phyloP scores from a whole-genome alignment of 2,113 vertebrate genomes.

The Petrocephalus zakoni region DNA sequence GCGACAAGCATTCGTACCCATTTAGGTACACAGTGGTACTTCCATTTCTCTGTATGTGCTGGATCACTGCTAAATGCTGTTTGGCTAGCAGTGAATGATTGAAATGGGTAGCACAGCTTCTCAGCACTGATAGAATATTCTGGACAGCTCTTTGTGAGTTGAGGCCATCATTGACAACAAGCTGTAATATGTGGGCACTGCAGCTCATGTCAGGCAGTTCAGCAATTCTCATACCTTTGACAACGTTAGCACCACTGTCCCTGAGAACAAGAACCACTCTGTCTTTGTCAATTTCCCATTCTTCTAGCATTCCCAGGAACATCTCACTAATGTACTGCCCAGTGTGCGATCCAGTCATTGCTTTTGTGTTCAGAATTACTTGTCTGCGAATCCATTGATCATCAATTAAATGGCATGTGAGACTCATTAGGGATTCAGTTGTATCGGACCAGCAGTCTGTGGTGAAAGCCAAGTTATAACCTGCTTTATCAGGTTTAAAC shows the following conservation, averaged over 20 bases:
- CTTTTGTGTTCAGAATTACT: too few relatives aligned
- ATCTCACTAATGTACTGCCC: conserved; percentile 15
- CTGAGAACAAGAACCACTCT: conserved; percentile 20
- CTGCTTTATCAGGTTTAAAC: too few relatives aligned
- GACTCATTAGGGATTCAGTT: too few relatives aligned
- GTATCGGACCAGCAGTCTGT: too few relatives aligned
- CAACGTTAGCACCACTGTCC: conserved; percentile 20
- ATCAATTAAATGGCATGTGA: too few relatives aligned
- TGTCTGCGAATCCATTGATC: too few relatives aligned
- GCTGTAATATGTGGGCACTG: conserved; percentile 18
- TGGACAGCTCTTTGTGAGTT: conserved; percentile 8
- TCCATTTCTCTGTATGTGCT: neutral
- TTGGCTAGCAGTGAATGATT: conserved; percentile 25
- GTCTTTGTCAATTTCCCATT: conserved; percentile 12
- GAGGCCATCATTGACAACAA: conserved; percentile 20
- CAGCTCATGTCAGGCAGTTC: conserved; percentile 20
- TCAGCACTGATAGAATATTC: conserved; percentile 18
- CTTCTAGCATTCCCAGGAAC: conserved; percentile 24
- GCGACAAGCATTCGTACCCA: too few relatives aligned
- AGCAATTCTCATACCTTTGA: conserved; percentile 20
- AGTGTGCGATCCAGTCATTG: conserved; percentile 13
- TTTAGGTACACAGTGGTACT: too few relatives aligned
- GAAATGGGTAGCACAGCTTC: conserved; percentile 23
- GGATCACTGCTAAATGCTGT: conserved; percentile 1
- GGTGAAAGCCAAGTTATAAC: too few relatives aligned